Evolutionary conservation across 2,113 vertebrate genomes (phyloP), one percentile per base, ranked within the genome.

Genomic region (Lycaon pictus): DNA sequence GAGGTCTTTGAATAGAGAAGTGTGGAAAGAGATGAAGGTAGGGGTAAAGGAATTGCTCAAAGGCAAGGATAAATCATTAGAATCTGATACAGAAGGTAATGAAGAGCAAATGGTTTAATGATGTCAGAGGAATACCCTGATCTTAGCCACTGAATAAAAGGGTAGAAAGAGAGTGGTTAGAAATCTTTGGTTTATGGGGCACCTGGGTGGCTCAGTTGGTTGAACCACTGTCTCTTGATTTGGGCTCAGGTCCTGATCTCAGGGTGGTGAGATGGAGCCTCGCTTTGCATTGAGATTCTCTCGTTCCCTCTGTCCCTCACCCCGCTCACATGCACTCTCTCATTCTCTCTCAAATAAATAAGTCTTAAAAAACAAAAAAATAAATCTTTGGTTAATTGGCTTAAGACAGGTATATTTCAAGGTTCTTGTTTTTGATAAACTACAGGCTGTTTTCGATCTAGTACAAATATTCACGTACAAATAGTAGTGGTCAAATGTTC

Each of bases 11-110:
- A 74, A 32, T 53, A 69, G 9, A 51, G 22, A 93, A 77, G 22
- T 74, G 37, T 95, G n/a, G 25, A 74, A 97, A 77, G 22, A 92
- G 84, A 97, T 25, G 53, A 96, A 84, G 15, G 22, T 4, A 91
- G 19, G 32, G 5, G 7, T 88, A 35, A 89, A 77, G 51, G 29
- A 85, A 88, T 22, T 69, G 11, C 62, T 72, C 60, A 10, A 87
- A 96, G 43, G 16, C 62, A 71, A 95, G 53, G 27, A 72, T 37
- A 11, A 85, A 53, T 67, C 6, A 2, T 65, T 88, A 95, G 35
- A 72, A 71, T 60, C 35, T 10, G 25, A 74, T 53, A 88, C 27
- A 51, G 37, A 96, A 85, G n/a, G 16, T 67, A 74, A 32, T 25
- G 35, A 81, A 67, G 23, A 88, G 2, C 17, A 93, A 69, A 51